Evolutionary conservation across 2,888 invertebrate genomes (phyloP).

Genomic region (Catocala sponsa): DNA sequence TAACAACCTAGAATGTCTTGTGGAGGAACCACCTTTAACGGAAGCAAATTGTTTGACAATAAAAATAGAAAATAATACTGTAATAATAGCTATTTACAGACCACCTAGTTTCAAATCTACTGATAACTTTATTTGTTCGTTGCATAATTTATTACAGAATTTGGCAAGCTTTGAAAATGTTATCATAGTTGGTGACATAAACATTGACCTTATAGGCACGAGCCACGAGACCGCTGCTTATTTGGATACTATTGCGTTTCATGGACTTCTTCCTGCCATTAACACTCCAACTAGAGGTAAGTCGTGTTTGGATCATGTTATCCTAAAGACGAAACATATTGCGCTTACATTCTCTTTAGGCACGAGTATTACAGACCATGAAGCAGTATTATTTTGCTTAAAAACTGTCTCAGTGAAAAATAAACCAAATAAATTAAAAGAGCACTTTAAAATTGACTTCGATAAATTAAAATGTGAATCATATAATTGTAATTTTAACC

Average conservation of each 20-base stretch:
- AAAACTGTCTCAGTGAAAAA: not conserved
- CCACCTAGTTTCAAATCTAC: constrained; percentile 9
- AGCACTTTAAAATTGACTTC: not conserved
- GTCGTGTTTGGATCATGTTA: no score
- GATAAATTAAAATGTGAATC: constrained; percentile 1
- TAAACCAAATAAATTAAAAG: not conserved
- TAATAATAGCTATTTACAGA: constrained; percentile 9
- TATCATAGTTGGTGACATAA: constrained; percentile 12
- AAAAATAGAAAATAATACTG: constrained; percentile 3
- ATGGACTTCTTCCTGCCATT: no score
- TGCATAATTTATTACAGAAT: constrained; percentile 1
- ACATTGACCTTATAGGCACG: constrained; percentile 5
- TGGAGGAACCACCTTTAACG: constrained; percentile 1
- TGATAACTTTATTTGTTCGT: constrained; percentile 4
- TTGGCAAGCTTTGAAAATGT: constrained; percentile 9
- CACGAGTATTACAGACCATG: constrained; percentile 12
- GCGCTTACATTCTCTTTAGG: not conserved
- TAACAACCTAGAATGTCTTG: not conserved
- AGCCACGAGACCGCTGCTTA: not conserved
- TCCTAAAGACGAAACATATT: no score
- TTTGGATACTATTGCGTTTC: constrained; percentile 6
- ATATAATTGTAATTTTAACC: not conserved
- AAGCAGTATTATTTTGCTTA: constrained; percentile 7
- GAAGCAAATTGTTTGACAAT: constrained; percentile 10
- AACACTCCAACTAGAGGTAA: no score